phyloP scores from a whole-genome alignment of 1,140 invertebrate species.

The Panulirus ornatus region DNA sequence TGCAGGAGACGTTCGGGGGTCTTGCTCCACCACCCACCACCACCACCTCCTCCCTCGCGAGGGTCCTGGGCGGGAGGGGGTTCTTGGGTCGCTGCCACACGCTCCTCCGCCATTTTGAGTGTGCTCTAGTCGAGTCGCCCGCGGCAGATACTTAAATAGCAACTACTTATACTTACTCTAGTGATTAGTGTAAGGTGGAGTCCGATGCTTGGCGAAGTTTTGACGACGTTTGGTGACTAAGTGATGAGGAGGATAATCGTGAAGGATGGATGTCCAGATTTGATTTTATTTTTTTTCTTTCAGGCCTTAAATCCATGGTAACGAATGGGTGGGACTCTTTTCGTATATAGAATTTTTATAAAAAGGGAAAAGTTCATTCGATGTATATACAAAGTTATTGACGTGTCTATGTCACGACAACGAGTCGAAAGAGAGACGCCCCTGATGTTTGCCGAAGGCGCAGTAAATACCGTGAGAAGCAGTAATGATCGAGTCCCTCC shows the following conservation, averaged over 20 bases:
- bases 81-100: neutral
- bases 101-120: constrained; percentile 21
- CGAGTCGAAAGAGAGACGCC: no score
- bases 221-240: constrained; percentile 25
- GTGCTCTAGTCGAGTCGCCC: constrained; percentile 55
- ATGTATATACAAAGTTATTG: no score
- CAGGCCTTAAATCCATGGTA: neutral
- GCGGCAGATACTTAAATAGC: constrained; percentile 55
- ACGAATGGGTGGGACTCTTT: no score
- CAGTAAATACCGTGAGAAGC: no score
- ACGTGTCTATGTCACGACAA: no score
- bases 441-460: no score
- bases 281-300: neutral
- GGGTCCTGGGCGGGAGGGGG: no score
- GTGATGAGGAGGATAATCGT: neutral
- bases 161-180: constrained; percentile 48
- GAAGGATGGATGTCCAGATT: neutral
- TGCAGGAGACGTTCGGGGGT: neutral
- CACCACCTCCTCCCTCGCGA: no score
- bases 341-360: no score
- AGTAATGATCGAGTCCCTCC: no score
- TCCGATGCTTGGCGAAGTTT: constrained; percentile 22
- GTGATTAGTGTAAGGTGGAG: constrained; percentile 18
- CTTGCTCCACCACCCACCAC: neutral
- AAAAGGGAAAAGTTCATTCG: no score